Evolutionary conservation across 2,888 invertebrate species (phyloP).

Genomic region (Strigamia crassipes): DNA sequence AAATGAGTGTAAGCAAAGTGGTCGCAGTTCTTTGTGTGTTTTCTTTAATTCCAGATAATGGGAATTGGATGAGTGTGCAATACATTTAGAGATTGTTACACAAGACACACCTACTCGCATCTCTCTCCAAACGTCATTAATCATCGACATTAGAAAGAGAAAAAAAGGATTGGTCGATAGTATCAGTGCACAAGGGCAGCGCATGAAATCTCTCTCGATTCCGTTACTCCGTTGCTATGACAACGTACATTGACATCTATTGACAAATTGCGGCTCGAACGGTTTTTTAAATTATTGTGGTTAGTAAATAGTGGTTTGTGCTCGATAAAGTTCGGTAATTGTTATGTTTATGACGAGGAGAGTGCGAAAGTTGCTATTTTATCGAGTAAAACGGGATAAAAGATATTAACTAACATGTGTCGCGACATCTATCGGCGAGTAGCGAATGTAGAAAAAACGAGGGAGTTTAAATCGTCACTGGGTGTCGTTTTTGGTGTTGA

Average conservation of each 20-base stretch:
- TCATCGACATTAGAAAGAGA: constrained; percentile 17
- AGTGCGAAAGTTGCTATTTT: background rate
- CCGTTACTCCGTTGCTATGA: background rate
- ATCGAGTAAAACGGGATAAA: background rate
- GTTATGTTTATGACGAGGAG: background rate
- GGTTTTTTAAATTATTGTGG: background rate
- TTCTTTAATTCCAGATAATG: constrained; percentile 32
- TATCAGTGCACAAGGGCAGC: background rate
- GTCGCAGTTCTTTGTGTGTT: constrained; percentile 1
- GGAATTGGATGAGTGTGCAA: constrained; percentile 31
- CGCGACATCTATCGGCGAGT: background rate
- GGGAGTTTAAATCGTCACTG: background rate
- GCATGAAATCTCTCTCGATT: constrained; percentile 1
- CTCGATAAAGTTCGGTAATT: background rate
- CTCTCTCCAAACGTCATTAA: constrained; percentile 22
- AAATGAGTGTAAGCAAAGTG: constrained; percentile 31
- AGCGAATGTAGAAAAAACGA: background rate
- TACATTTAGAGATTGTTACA: constrained; percentile 36
- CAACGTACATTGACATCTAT: constrained; percentile 15
- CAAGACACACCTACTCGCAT: constrained; percentile 34
- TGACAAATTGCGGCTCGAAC: constrained; percentile 8
- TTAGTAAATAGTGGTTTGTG: background rate
- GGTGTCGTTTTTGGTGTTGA: background rate
- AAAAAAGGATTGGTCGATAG: constrained; percentile 6
- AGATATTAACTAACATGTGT: background rate